Evolutionary conservation across 2,797 vertebrate genomes (phyloP).

Genomic region (Acanthornis magna): DNA sequence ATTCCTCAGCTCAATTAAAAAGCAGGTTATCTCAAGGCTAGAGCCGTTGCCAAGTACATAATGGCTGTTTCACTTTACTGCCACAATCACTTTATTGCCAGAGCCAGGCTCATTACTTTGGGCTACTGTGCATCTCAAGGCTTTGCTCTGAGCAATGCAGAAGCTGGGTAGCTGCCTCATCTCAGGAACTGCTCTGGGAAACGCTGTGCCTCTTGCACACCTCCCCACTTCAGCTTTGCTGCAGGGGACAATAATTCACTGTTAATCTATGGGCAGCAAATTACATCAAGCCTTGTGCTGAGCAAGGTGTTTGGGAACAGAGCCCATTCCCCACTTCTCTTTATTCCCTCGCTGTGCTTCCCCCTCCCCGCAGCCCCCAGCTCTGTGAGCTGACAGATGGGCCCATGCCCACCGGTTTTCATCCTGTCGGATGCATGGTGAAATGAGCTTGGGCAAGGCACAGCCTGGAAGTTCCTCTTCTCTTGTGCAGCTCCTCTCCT

Average conservation of each 20-base stretch:
- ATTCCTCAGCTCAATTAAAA: constrained; percentile 67
- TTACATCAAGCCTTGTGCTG: not conserved
- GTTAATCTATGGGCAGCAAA: not conserved
- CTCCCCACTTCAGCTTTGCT: not conserved
- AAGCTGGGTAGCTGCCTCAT: not conserved
- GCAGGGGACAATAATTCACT: not conserved
- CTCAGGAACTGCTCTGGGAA: not conserved
- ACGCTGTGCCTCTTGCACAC: not conserved
- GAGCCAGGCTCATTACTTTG: constrained; percentile 42
- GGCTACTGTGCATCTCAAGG: constrained; percentile 16
- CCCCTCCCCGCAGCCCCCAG: not conserved
- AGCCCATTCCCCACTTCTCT: not conserved
- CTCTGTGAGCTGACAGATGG: not conserved
- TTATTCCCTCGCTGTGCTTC: not conserved
- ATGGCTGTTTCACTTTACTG: constrained; percentile 64
- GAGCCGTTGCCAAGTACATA: constrained; percentile 42
- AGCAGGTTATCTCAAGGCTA: constrained; percentile 64
- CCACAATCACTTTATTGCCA: constrained; percentile 45
- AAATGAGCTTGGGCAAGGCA: not conserved
- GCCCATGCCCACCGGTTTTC: not conserved
- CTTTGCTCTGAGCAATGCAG: not conserved
- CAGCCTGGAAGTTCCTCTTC: not conserved
- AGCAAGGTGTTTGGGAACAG: constrained; percentile 11
- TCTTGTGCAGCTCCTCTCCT: not conserved
- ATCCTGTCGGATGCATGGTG: fast-evolving